Evolutionary conservation across 2,797 vertebrate genomes (phyloP).

Genomic region (Eupleurogrammus muticus): DNA sequence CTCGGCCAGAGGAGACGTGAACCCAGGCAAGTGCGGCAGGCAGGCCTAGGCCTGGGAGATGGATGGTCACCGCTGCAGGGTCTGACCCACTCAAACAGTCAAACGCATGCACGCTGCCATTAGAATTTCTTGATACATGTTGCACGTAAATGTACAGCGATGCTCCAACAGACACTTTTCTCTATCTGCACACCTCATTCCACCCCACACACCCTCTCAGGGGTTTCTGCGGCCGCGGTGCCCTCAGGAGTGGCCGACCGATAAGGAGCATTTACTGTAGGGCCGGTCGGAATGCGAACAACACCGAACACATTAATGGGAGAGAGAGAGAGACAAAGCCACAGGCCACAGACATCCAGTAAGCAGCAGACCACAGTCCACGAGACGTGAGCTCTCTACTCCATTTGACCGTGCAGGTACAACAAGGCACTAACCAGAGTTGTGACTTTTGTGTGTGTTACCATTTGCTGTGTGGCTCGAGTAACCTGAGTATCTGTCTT

Average conservation of each 20-base stretch:
- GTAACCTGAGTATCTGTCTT: slow-evolving; percentile 52
- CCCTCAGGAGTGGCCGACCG: slow-evolving; percentile 77
- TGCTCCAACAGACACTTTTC: slow-evolving; percentile 39
- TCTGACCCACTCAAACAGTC: slow-evolving; percentile 40
- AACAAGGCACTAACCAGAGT: slow-evolving; percentile 46
- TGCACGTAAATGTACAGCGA: not conserved
- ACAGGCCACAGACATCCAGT: slow-evolving; percentile 86
- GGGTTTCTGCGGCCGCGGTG: slow-evolving; percentile 80
- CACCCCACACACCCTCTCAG: slow-evolving; percentile 72
- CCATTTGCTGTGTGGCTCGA: slow-evolving; percentile 39
- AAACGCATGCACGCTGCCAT: slow-evolving; percentile 6
- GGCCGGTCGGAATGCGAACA: slow-evolving; percentile 74
- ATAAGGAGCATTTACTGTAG: slow-evolving; percentile 85
- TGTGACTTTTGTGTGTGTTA: slow-evolving; percentile 56
- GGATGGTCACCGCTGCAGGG: slow-evolving; percentile 43
- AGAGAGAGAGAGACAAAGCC: slow-evolving; percentile 81
- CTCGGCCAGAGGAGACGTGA: slow-evolving; percentile 64
- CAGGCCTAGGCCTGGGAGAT: slow-evolving; percentile 49
- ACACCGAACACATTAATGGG: slow-evolving; percentile 85
- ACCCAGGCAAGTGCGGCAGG: slow-evolving; percentile 60
- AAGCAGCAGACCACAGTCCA: slow-evolving; percentile 83
- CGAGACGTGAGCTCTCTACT: slow-evolving; percentile 74
- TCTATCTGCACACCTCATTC: slow-evolving; percentile 63
- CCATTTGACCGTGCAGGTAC: slow-evolving; percentile 77
- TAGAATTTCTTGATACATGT: slow-evolving; percentile 5